A percentile compares a stretch with the other conserved stretches of the same genome.
Evolutionary conservation across 2,797 vertebrate genomes (phyloP).

Genomic region (Parauchenoglanis ngamensis): DNA sequence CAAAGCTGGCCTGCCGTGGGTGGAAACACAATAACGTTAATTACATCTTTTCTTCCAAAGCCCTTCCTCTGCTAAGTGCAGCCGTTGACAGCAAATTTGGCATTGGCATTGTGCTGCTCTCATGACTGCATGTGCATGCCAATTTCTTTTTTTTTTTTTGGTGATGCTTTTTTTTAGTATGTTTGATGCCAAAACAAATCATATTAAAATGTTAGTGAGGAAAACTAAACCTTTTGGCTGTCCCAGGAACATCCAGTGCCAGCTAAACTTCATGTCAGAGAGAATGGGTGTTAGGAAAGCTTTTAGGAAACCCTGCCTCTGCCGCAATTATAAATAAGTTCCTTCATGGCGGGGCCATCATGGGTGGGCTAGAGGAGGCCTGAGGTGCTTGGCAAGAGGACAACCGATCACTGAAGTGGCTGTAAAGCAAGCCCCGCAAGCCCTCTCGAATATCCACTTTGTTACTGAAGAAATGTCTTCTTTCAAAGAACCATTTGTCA

Average conservation of each 20-base stretch:
- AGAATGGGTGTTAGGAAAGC: conserved; percentile 58
- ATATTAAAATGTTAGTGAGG: conserved; percentile 78
- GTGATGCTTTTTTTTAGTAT: conserved; percentile 53
- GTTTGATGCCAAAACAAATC: conserved; percentile 79
- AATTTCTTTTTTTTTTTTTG: conserved; percentile 65
- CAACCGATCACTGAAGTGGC: conserved; percentile 79
- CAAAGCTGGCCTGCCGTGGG: conserved; percentile 70
- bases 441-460: conserved; percentile 82
- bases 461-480: conserved; percentile 80
- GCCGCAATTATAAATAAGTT: conserved; percentile 80
- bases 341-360: conserved; percentile 74
- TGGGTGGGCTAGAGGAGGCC: conserved; percentile 77
- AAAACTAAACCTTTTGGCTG: conserved; percentile 77
- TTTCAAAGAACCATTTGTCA: conserved; percentile 83
- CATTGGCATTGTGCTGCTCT: conserved; percentile 70
- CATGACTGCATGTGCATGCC: conserved; percentile 70
- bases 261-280: conserved; percentile 74
- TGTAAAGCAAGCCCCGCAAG: conserved; percentile 77
- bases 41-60: conserved; percentile 71
- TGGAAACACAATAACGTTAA: conserved; percentile 76
- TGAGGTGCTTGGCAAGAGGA: conserved; percentile 75
- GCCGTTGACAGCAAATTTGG: conserved; percentile 74
- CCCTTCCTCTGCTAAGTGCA: conserved; percentile 72
- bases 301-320: conserved; percentile 77
- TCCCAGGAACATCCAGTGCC: conserved; percentile 64